Base-by-base conservation (phyloP, 2,888 invertebrate genomes). In the Mythimna lalbum region DNA sequence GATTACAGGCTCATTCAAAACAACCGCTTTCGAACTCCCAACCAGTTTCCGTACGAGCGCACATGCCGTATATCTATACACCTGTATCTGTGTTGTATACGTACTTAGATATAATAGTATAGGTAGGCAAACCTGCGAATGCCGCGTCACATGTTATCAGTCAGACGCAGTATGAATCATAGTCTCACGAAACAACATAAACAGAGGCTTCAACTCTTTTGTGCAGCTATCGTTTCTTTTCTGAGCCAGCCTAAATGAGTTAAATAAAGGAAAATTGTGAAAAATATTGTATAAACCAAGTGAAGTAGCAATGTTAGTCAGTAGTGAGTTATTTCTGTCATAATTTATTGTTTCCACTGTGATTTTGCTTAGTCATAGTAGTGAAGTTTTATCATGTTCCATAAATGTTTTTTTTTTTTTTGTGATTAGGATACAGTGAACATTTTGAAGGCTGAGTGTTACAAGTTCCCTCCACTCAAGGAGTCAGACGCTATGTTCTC, bases 401-500 rank as follows among this genome's bases (percentile, higher is more conserved):
- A 62, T 53, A 14, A 33, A 59, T 62, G 33, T 21, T 27, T 43
- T 60, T 62, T 17, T 43, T 5, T 36, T 62, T 73, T 82, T 90
- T 89, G 64, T 88, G 89, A 85, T 76, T 93, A 99, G 98, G 99
- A 99, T 92, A 98, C 98, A 2, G 98, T 99, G 94, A 98, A 98
- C 89, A 97, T 99, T 84, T 97, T 99, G 96, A 99, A 99, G 95
- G 97, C 98, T 57, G 99, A 99, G 96, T 99, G 99, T 49, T 98
- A 97, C 92, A 97, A 98, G 84, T 99, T 99, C 91, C 99, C 99
- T 0, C 96, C 97, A 50, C 93, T 99, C 66, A 98, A 98, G 90
- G 99, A 99, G 94, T 98, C 99, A 70, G 99, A 99, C 94, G 99
- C 99, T 52, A 99, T 99, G 99, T 99, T 99, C 93, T 97, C 97